phyloP scores from a whole-genome alignment of 2,113 vertebrate species.

The Neopipo cinnamomea region DNA sequence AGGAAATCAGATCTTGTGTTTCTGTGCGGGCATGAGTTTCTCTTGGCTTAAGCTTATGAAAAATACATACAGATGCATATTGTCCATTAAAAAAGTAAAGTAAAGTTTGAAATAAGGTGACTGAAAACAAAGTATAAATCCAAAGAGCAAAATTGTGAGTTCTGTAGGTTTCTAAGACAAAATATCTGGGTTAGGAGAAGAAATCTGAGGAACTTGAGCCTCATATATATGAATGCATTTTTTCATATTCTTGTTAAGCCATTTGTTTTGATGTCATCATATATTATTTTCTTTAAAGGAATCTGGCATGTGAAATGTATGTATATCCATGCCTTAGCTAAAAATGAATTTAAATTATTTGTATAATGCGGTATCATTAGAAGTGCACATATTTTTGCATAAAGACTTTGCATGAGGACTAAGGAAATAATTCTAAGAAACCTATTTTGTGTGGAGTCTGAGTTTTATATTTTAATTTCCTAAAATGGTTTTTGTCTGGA shows the following conservation, averaged over 20 bases:
- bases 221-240: background rate
- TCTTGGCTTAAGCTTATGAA: constrained; percentile 10
- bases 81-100: background rate
- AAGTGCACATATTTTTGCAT: background rate
- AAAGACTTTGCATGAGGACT: background rate
- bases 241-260: background rate
- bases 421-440: background rate
- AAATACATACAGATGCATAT: background rate
- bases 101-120: background rate
- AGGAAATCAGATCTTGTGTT: background rate
- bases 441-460: background rate
- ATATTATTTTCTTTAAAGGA: background rate
- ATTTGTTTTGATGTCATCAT: background rate
- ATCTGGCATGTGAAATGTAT: background rate
- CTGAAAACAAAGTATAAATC: background rate
- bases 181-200: background rate
- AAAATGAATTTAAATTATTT: background rate
- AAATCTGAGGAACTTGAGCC: background rate
- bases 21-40: background rate
- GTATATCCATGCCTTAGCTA: background rate
- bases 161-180: background rate
- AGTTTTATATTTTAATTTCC: constrained; percentile 1
- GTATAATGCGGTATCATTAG: background rate
- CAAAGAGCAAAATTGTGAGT: background rate
- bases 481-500: background rate